A percentile compares a stretch with the other conserved stretches of the same genome.
These are phyloP conservation scores for Caerostris darwini DNA, from an alignment of 1,140 invertebrate genomes.

Conservation along the genomic window DNA sequence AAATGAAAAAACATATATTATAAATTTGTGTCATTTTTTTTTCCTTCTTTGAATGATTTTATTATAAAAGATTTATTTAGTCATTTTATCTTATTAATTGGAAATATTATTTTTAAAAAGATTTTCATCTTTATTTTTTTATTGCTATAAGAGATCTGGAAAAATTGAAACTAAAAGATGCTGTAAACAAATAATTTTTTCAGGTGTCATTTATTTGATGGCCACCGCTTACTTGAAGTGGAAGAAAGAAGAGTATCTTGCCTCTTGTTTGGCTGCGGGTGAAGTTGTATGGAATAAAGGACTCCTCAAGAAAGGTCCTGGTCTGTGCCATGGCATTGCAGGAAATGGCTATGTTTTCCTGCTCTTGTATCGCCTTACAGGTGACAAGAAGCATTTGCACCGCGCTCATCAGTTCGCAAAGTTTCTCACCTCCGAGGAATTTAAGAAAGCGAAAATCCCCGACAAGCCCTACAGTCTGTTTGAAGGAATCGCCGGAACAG, in stretches of 20 bases:
- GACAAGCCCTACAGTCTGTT: slow-evolving; percentile 92
- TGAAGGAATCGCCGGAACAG: slow-evolving; percentile 92
- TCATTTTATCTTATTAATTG: too few relatives aligned
- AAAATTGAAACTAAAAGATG: too few relatives aligned
- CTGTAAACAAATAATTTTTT: background rate
- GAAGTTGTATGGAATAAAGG: slow-evolving; percentile 91
- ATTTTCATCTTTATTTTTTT: too few relatives aligned
- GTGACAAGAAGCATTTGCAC: slow-evolving; percentile 87
- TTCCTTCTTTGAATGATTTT: too few relatives aligned
- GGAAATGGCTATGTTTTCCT: slow-evolving; percentile 93
- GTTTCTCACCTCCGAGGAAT: slow-evolving; percentile 87
- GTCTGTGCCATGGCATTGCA: slow-evolving; percentile 92
- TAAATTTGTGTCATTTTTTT: too few relatives aligned
- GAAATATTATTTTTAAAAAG: too few relatives aligned
- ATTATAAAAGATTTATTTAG: too few relatives aligned
- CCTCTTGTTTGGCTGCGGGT: slow-evolving; percentile 86
- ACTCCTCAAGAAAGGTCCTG: slow-evolving; percentile 90
- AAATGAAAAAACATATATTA: too few relatives aligned
- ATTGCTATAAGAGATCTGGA: too few relatives aligned
- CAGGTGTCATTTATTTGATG: slow-evolving; percentile 89
- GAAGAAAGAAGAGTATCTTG: slow-evolving; percentile 88
- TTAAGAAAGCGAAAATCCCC: slow-evolving; percentile 87
- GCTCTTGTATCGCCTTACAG: slow-evolving; percentile 89
- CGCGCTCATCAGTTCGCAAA: slow-evolving; percentile 89
- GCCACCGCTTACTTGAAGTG: slow-evolving; percentile 90